These are phyloP conservation scores for Scolanthus callimorphus DNA, from an alignment of 92 coral and sea anemone species.

Conservation along the genomic window DNA sequence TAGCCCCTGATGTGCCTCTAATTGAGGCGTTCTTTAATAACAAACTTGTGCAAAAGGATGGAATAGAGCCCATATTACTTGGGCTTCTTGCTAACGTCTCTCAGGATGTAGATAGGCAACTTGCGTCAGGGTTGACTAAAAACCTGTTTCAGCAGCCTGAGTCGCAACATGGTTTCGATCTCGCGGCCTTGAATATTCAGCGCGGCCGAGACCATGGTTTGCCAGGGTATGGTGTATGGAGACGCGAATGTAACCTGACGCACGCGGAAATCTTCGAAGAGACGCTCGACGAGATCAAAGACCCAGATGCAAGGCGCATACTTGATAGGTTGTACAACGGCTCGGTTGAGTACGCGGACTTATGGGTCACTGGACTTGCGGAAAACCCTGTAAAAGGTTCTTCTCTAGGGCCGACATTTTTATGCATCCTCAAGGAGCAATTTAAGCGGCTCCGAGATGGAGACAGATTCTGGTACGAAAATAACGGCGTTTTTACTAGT, in stretches of 20 bases:
- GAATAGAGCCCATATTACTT: conserved; percentile 80
- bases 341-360: conserved; percentile 77
- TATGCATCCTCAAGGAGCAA: conserved; percentile 77
- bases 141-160: conserved; percentile 97
- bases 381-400: conserved; percentile 88
- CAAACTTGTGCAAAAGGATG: conserved; percentile 69
- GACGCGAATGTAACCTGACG: conserved; percentile 86
- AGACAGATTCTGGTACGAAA: conserved; percentile 97
- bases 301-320: conserved; percentile 52
- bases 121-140: conserved; percentile 79
- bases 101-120: conserved; percentile 55
- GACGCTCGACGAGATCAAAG: conserved; percentile 67
- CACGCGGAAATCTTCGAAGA: conserved; percentile 92
- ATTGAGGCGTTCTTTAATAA: conserved; percentile 87
- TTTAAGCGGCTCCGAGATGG: conserved; percentile 90
- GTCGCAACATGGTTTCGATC: conserved; percentile 91
- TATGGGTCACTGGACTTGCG: conserved; percentile 90
- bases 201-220: conserved; percentile 98
- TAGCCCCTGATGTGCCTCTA: conserved; percentile 76
- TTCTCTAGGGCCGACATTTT: conserved; percentile 91
- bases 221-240: conserved; percentile 97
- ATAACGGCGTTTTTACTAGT: conserved; percentile 54
- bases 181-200: conserved; percentile 93
- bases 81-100: conserved; percentile 94
- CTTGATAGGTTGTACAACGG: conserved; percentile 66